Percentiles rank a stretch among this genome's conserved stretches.
Conservation (phyloP, 2,888 invertebrate species). For the Podotricha telesiphe region DNA sequence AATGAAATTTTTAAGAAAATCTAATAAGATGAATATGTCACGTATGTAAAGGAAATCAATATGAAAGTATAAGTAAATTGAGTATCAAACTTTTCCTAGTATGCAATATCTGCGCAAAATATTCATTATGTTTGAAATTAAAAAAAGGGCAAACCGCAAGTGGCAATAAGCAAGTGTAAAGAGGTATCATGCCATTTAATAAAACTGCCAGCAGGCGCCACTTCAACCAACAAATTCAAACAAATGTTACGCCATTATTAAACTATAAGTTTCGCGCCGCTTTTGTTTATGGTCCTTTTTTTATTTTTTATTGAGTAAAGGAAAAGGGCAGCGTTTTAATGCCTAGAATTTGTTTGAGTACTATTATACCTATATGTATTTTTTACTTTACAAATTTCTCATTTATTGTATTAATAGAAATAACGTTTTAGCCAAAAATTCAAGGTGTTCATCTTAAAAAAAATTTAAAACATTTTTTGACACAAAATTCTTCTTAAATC, state of each 20-base stretch:
- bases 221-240: slow-evolving; percentile 63
- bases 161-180: slow-evolving; percentile 47
- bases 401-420: no score
- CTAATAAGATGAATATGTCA: no score
- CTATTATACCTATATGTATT: background rate
- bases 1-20: no score
- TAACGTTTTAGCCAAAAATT: no score
- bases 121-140: slow-evolving; percentile 22
- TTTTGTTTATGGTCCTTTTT: slow-evolving; percentile 38
- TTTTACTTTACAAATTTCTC: no score
- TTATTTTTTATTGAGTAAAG: slow-evolving; percentile 15
- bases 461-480: no score
- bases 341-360: background rate
- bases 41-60: no score
- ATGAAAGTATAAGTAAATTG: no score
- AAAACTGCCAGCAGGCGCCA: slow-evolving; percentile 69
- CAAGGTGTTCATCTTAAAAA: no score
- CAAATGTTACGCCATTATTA: slow-evolving; percentile 63
- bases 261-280: slow-evolving; percentile 46
- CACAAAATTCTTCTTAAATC: no score
- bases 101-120: no score
- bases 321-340: background rate
- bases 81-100: background rate
- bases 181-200: slow-evolving; percentile 62
- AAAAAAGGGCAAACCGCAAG: slow-evolving; percentile 41